Conservation (phyloP, 2,797 vertebrate genomes). For the Brotula barbata region DNA sequence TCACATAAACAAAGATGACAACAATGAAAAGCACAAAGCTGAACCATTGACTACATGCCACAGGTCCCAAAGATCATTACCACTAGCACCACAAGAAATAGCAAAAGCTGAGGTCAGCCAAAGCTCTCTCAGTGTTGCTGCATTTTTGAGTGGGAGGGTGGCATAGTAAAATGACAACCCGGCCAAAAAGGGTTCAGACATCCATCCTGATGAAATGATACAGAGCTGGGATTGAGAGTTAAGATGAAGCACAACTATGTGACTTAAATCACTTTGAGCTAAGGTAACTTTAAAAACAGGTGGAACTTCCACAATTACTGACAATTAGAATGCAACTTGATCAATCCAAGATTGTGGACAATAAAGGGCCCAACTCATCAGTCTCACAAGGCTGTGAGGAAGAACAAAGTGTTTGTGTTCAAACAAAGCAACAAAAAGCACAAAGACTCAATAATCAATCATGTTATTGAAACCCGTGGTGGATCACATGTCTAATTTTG, state of each 20-base stretch:
- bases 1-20: constrained; percentile 11
- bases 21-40: not conserved
- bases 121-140: not conserved
- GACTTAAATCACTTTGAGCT: too few relatives aligned
- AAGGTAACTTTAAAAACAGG: too few relatives aligned
- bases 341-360: not conserved
- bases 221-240: constrained; percentile 3
- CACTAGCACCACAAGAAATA: not conserved
- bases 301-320: not conserved
- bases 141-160: not conserved
- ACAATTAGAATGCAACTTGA: not conserved
- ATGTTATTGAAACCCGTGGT: constrained; percentile 17
- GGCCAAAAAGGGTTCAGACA: constrained; percentile 2
- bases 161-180: not conserved
- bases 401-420: not conserved
- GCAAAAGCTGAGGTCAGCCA: not conserved
- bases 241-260: constrained; percentile 4
- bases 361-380: not conserved
- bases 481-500: constrained; percentile 38
- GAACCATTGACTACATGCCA: not conserved
- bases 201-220: constrained; percentile 2
- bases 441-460: not conserved
- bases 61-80: not conserved
- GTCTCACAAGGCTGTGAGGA: not conserved
- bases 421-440: constrained; percentile 13